Base-by-base conservation (phyloP, 2,888 invertebrate species). In the Sinodicranocentrus sp. region DNA sequence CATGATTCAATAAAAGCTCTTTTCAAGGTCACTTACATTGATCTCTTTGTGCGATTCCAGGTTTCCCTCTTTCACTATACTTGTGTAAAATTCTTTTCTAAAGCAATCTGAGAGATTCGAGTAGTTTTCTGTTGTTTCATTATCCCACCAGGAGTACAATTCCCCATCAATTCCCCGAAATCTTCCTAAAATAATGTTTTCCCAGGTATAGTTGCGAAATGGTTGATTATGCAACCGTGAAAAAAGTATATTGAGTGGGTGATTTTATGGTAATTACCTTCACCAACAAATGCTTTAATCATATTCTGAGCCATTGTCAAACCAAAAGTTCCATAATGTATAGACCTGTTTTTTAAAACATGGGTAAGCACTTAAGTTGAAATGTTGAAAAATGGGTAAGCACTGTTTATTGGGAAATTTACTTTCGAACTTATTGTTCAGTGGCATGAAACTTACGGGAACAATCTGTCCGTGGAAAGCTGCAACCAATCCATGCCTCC, bases 321-420 rank as follows among this genome's bases (percentile, higher is more conserved):
- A 23, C 87, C 87, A 1, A 85, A 6, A 13, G 84, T 71, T 39
- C 87, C 86, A 57, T 83, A 87, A 43, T 84, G 79, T 3, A 85
- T 15, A 23, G 84, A 82, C 21, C 86, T 87, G 63, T 25, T 39
- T 13, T 21, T n/a, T 15, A n/a, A 48, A 48, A 10, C 48, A 48
- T 48, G 13, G 17, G 21, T 63, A 26, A 48, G 5, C 17, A 63
- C 25, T 48, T 5, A 13, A 65, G 23, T 61, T 43, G 44, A 21
- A 43, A 21, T 39, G 8, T 19, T 48, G 13, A 39, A 13, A 70
- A 70, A 65, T 44, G 52, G 3, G 57, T 52, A 23, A 44, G 43
- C n/a, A n/a, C n/a, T n/a, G n/a, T 68, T 8, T 44, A 17, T 43
- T 17, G 21, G 19, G 43, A n/a, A n/a, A n/a, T n/a, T n/a, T n/a